Evolutionary conservation across 2,888 invertebrate genomes (phyloP).

Genomic region (Sphaerophoria taeniata): DNA sequence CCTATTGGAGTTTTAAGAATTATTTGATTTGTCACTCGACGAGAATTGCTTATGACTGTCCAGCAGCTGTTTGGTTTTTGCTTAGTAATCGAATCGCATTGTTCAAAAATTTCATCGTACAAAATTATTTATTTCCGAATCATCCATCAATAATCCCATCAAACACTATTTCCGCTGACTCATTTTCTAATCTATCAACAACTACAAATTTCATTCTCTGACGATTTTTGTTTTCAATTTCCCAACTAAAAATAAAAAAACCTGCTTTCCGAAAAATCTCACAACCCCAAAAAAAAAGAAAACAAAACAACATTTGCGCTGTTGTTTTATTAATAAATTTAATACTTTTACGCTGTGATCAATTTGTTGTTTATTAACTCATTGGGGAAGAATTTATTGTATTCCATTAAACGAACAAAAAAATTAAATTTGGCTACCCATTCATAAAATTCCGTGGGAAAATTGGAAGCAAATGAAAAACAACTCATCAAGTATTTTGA

Average conservation of each 20-base stretch:
- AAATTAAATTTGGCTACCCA: conserved; percentile 44
- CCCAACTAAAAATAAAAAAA: neutral
- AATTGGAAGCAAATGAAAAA: conserved; percentile 18
- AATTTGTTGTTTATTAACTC: conserved; percentile 35
- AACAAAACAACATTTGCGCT: neutral
- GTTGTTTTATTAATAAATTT: conserved; percentile 30
- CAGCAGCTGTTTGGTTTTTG: no score
- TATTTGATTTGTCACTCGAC: no score
- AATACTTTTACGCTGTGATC: conserved; percentile 24
- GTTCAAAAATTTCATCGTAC: no score
- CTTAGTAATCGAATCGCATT: no score
- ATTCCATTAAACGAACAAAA: conserved; percentile 22
- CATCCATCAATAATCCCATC: neutral
- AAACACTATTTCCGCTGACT: neutral
- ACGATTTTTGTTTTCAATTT: neutral
- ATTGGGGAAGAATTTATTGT: conserved; percentile 26
- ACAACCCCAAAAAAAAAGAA: neutral
- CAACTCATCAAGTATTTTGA: conserved; percentile 18
- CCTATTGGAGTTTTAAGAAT: no score
- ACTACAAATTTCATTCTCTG: neutral
- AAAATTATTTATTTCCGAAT: neutral
- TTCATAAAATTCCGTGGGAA: conserved; percentile 48
- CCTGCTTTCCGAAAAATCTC: neutral
- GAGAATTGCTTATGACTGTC: no score
- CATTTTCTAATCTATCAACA: neutral